phyloP scores from a whole-genome alignment of 2,888 invertebrate species.

The Orgyia antiqua region DNA sequence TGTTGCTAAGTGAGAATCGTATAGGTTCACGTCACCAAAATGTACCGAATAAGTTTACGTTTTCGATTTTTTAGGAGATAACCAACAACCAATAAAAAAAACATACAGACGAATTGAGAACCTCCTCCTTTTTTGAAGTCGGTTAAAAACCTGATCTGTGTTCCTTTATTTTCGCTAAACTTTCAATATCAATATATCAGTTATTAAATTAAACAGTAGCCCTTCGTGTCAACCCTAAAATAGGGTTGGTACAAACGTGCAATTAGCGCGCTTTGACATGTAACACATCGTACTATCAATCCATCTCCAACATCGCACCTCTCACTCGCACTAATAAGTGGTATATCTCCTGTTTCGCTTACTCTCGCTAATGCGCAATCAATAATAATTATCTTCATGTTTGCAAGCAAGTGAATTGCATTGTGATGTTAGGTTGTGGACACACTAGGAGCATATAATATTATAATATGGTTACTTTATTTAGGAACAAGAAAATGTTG shows the following conservation, averaged over 20 bases:
- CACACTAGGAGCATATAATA: conserved; percentile 4
- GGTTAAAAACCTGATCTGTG: too few species aligned
- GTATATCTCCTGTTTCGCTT: conserved; percentile 25
- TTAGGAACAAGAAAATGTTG: too few species aligned
- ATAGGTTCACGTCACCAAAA: too few species aligned
- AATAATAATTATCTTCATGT: conserved; percentile 73
- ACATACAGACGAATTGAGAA: too few species aligned
- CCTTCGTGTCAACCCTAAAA: conserved; percentile 2
- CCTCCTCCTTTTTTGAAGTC: too few species aligned
- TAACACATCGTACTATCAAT: conserved; percentile 49
- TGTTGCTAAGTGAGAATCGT: too few species aligned
- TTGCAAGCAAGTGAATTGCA: conserved; percentile 66
- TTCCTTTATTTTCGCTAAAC: too few species aligned
- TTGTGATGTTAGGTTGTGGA: conserved; percentile 34
- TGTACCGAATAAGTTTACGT: too few species aligned
- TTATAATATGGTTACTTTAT: not conserved
- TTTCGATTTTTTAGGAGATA: too few species aligned
- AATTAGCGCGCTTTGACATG: conserved; percentile 57
- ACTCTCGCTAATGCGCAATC: conserved; percentile 64
- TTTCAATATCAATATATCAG: too few species aligned
- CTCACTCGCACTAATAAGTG: conserved; percentile 14
- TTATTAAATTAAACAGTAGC: too few species aligned
- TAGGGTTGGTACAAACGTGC: conserved; percentile 24
- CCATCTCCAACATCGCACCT: conserved; percentile 19
- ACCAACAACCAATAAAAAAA: too few species aligned